Evolutionary conservation across 2,113 vertebrate species (phyloP).

Genomic region (Pithys albifrons): DNA sequence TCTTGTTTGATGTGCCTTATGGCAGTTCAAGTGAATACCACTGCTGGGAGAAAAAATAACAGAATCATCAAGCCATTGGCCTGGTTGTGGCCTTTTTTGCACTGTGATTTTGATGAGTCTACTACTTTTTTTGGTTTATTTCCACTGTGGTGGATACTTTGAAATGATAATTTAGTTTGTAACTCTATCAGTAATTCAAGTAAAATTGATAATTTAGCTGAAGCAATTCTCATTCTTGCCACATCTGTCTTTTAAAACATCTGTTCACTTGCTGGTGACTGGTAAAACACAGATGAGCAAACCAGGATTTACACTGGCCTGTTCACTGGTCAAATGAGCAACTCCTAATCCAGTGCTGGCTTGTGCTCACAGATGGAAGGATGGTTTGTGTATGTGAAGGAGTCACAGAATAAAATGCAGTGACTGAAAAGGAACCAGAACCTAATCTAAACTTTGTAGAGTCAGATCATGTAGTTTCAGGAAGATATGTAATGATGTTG

Average conservation of each 20-base stretch:
- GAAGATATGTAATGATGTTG: neutral
- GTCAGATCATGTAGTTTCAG: neutral
- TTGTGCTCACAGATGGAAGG: neutral
- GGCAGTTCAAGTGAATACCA: neutral
- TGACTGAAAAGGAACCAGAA: neutral
- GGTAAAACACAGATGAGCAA: neutral
- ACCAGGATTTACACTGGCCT: neutral
- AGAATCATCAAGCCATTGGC: neutral
- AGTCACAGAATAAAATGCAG: neutral
- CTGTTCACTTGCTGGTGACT: neutral
- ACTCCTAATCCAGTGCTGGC: neutral
- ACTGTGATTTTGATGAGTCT: neutral
- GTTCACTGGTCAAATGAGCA: neutral
- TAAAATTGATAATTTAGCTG: neutral
- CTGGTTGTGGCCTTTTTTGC: neutral
- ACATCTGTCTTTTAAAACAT: neutral
- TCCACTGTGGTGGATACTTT: neutral
- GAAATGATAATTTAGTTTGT: neutral
- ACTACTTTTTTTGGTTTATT: neutral
- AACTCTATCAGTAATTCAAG: neutral
- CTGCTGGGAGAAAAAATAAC: neutral
- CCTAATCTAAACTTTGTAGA: neutral
- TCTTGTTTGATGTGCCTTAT: neutral
- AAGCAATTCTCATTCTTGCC: neutral
- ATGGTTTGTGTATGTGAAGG: neutral